Base-by-base conservation (phyloP, 2,113 vertebrate species). In the Dasyurus viverrinus region DNA sequence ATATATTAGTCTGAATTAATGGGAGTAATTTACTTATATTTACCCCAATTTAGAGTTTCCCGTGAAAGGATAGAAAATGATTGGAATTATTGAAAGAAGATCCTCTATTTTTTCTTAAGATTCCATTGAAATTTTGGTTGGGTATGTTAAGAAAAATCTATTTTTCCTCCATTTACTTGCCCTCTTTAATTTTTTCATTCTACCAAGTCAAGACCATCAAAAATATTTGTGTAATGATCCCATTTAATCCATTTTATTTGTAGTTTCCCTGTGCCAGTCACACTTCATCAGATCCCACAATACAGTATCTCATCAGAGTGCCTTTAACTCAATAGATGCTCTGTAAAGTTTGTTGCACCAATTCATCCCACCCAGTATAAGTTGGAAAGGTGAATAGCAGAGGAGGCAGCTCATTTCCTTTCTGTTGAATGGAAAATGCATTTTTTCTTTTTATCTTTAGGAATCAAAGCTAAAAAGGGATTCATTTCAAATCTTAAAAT, bases 401-500 rank as follows among this genome's bases (percentile, higher is more conserved):
- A 90, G 14, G 89, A 54, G 30, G 30, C 54, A 95, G 84, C 48
- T 94, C 76, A 95, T 90, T 93, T 93, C 91, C 94, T 60, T 52
- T 94, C 8, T 93, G 23, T 48, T 2, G 53, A 53, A 52, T 93
- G 96, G 24, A n/a, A 90, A 95, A 3, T 23, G 0, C 0, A 46
- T 95, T 53, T 96, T 53, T 90, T 95, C 26, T 95, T 1, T 0
- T 91, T 92, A 91, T 76, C 68, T 84, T 84, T 93, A 22, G 95
- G 36, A 94, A 93, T 76, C 11, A 42, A n/a, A 5, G 30, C 89
- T 96, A 95, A 89, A 92, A 93, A 97, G 94, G n/a, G 46, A 93
- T 89, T 57, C 76, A 50, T 94, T 96, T 96, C 36, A 90, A 84
- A 93, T 11, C 36, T 84, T 92, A 90, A 94, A 92, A 97, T 95